Base-by-base conservation (phyloP, 2,888 invertebrate species). In the Pemphredon lugubris region DNA sequence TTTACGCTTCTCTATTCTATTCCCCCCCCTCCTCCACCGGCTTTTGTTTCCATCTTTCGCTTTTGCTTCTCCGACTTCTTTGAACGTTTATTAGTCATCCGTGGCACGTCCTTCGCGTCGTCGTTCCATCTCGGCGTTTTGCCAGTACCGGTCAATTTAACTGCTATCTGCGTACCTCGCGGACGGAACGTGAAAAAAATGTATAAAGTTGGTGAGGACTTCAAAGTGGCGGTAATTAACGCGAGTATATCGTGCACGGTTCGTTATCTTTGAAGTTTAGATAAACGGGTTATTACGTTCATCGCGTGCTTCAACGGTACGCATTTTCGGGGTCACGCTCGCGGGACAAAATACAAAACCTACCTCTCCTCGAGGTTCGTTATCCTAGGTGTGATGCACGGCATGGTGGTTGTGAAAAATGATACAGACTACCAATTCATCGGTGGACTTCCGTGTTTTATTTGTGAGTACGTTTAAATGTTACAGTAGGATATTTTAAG, bases 151-250 rank as follows among this genome's bases (percentile, higher is more conserved):
- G 60, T 44, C 64, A 51, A 48, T 64, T 60, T 67, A 64, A 70
- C 34, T 53, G 59, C 50, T 60, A 53, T 30, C 64, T 50, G 40
- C 51, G 51, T n/a, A 32, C 60, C 13, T 32, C 6, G 50, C 39
- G 23, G 30, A 59, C 37, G 23, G 20, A 60, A 7, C 21, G 40
- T 6, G 30, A 55, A 55, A 59, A 44, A 6, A 6, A 11, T 23
- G 6, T 6, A 32, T 42, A 39, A 57, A 58, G 65, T 23, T 57
- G 45, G 26, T n/a, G n/a, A 37, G 23, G 66, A 59, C 30, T 50
- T 45, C 44, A 63, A 73, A 76, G 77, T 70, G 53, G 55, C 68
- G 55, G 58, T 76, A 76, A 76, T 77, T 70, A 77, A 70, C 60
- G 44, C 48, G 20, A 20, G 50, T 53, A 39, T n/a, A n/a, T 53